A percentile compares a stretch with the other conserved stretches of the same genome.
Conservation (phyloP, 2,113 vertebrate genomes). For the Anarhynchus alexandrinus region DNA sequence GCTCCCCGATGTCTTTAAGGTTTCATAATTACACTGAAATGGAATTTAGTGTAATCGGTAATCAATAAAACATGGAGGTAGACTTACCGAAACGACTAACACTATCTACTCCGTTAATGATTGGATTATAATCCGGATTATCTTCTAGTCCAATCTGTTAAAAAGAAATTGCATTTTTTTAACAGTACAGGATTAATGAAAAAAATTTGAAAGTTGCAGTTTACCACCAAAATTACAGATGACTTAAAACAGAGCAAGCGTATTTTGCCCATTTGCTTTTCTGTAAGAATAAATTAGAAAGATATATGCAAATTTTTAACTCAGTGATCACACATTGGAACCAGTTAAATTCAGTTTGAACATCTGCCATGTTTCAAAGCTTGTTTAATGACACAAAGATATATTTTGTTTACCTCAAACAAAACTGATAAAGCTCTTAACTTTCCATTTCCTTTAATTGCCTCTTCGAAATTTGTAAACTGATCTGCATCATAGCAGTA, state of each 20-base stretch:
- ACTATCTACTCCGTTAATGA: slow-evolving; percentile 84
- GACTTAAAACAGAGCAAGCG: not conserved
- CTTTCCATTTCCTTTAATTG: slow-evolving; percentile 84
- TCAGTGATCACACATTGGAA: not conserved
- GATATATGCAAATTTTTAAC: not conserved
- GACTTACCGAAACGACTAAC: slow-evolving; percentile 91
- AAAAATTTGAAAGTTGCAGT: not conserved
- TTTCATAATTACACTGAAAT: not conserved
- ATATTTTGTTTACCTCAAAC: slow-evolving; percentile 84
- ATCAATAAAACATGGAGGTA: not conserved
- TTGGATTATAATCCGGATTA: slow-evolving; percentile 83
- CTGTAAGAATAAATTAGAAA: slow-evolving; percentile 25
- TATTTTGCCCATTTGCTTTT: slow-evolving; percentile 1
- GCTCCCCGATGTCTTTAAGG: not conserved
- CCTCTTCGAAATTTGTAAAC: slow-evolving; percentile 84
- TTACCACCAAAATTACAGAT: not conserved
- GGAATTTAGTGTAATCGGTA: not conserved
- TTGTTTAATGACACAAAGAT: slow-evolving; percentile 1
- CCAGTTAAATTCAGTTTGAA: not conserved
- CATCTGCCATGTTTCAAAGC: not conserved
- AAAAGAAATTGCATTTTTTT: slow-evolving; percentile 36
- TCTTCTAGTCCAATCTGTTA: slow-evolving; percentile 84
- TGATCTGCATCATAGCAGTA: slow-evolving; percentile 86
- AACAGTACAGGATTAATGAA: not conserved
- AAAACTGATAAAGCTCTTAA: slow-evolving; percentile 90